Evolutionary conservation across 1,140 invertebrate genomes (phyloP).

Genomic region (Drosophila novamexicana): DNA sequence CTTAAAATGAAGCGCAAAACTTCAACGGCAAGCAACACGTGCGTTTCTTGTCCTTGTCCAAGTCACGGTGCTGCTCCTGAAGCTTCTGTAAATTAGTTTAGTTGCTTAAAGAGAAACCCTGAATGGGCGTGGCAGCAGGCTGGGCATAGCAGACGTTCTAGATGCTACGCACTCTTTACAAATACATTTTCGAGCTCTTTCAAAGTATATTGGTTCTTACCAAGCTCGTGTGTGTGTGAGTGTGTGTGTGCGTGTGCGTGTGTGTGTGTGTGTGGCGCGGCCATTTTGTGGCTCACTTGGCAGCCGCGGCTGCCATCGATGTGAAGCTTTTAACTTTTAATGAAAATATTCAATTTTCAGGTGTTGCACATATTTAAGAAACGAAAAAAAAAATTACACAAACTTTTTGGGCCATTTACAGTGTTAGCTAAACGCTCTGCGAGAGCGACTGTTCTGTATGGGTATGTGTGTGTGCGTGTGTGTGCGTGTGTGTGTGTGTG

Average conservation of each 20-base stretch:
- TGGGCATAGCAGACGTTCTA: background rate
- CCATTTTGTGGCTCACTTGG: constrained; percentile 39
- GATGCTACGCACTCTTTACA: constrained; percentile 15
- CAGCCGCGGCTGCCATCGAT: constrained; percentile 42
- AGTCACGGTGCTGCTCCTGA: constrained; percentile 21
- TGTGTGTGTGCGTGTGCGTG: background rate
- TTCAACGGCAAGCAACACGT: constrained; percentile 40
- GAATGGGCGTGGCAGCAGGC: background rate
- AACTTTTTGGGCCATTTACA: constrained; percentile 17
- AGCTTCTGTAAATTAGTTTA: constrained; percentile 44
- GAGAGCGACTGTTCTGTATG: background rate
- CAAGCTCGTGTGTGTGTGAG: background rate
- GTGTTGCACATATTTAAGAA: constrained; percentile 77
- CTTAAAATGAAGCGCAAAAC: background rate
- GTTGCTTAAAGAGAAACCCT: constrained; percentile 11
- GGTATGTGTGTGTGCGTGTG: background rate
- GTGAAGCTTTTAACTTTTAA: constrained; percentile 76
- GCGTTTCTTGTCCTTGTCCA: constrained; percentile 30
- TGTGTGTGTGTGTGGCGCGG: background rate
- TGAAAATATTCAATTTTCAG: constrained; percentile 83
- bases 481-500: constrained; percentile 5
- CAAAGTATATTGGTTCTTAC: constrained; percentile 73
- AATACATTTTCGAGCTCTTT: constrained; percentile 68
- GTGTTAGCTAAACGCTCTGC: background rate
- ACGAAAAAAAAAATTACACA: background rate